Percentiles rank a stretch among this genome's conserved stretches.
These are phyloP conservation scores for Agrochola lychnidis DNA, from an alignment of 2,888 invertebrate genomes.

Conservation along the genomic window DNA sequence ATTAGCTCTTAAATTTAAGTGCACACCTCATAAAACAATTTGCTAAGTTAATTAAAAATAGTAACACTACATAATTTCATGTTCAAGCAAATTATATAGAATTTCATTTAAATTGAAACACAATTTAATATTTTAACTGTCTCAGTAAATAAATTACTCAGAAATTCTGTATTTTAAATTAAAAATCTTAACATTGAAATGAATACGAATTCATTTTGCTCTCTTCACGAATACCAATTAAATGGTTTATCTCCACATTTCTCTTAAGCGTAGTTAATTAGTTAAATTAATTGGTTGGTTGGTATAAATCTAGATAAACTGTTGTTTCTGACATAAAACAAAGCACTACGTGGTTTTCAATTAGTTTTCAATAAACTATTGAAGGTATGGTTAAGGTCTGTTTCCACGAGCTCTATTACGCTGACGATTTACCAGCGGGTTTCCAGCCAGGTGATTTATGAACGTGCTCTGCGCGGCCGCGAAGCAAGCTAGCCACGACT, in stretches of 20 bases:
- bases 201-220: slow-evolving; percentile 31
- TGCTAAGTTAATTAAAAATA: neutral
- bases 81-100: slow-evolving; percentile 5
- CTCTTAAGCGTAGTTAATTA: neutral
- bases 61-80: neutral
- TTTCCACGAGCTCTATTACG: neutral
- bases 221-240: slow-evolving; percentile 19
- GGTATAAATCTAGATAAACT: slow-evolving; percentile 24
- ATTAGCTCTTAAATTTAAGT: neutral
- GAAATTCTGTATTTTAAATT: slow-evolving; percentile 40
- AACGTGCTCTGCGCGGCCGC: too few relatives aligned
- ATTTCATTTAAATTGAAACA: slow-evolving; percentile 10
- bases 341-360: slow-evolving; percentile 17
- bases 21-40: neutral
- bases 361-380: slow-evolving; percentile 14
- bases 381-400: neutral
- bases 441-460: too few relatives aligned
- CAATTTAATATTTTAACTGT: slow-evolving; percentile 14
- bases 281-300: slow-evolving; percentile 29
- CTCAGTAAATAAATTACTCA: slow-evolving; percentile 5
- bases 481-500: too few relatives aligned
- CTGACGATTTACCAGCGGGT: too few relatives aligned
- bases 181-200: slow-evolving; percentile 28
- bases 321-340: slow-evolving; percentile 12
- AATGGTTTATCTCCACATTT: slow-evolving; percentile 18